Evolutionary conservation across 2,797 vertebrate genomes (phyloP).

Genomic region (Leuciscus waleckii): DNA sequence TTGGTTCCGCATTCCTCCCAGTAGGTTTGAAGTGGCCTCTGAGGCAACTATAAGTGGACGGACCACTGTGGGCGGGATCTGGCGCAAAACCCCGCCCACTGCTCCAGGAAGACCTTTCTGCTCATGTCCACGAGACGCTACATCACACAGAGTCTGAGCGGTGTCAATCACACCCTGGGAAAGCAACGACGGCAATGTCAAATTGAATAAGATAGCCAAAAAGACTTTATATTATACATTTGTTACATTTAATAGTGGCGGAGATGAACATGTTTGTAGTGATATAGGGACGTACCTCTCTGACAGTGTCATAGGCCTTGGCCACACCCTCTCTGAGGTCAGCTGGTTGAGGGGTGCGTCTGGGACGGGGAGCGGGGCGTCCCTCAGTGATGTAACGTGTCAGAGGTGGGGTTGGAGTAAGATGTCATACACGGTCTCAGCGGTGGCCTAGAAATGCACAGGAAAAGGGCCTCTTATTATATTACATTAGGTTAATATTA

Average conservation of each 20-base stretch:
- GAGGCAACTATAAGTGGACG: conserved; percentile 91
- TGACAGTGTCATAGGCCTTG: conserved; percentile 91
- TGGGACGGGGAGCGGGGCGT: conserved; percentile 76
- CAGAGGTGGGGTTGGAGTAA: conserved; percentile 86
- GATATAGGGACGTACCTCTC: conserved; percentile 79
- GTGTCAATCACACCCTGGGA: conserved; percentile 89
- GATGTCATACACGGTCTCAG: conserved; percentile 94
- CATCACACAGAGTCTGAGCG: conserved; percentile 90
- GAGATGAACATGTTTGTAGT: not conserved
- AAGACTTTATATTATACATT: not conserved
- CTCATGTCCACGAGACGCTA: conserved; percentile 89
- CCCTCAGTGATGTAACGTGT: conserved; percentile 84
- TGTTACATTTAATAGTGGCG: not conserved
- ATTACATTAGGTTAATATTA: not conserved
- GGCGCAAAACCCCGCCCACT: conserved; percentile 90
- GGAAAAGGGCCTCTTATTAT: not conserved
- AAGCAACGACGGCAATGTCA: not conserved
- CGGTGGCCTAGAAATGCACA: conserved; percentile 81
- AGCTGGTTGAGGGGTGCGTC: conserved; percentile 84
- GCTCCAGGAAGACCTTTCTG: conserved; percentile 92
- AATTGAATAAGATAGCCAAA: not conserved
- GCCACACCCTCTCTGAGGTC: conserved; percentile 92
- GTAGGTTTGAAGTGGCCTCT: conserved; percentile 90
- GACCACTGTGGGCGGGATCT: conserved; percentile 93
- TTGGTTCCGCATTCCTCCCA: conserved; percentile 94